Evolutionary conservation across 2,888 invertebrate species (phyloP).

Genomic region (Meteorus cinctellus): DNA sequence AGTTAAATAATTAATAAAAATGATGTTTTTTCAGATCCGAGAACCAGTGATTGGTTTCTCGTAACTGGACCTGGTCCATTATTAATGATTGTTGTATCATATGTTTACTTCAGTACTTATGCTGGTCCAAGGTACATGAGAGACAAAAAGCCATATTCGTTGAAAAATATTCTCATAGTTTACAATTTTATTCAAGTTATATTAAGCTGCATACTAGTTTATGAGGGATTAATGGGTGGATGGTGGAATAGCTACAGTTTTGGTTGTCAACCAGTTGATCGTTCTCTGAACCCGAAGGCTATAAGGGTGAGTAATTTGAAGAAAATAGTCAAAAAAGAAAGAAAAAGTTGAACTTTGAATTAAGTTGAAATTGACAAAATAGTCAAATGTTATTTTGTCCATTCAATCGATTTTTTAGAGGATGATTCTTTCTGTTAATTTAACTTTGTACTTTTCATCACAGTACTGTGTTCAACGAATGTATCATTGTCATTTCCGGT

Average conservation of each 20-base stretch:
- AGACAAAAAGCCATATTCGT: slow-evolving; percentile 86
- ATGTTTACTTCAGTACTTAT: slow-evolving; percentile 82
- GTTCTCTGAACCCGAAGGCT: slow-evolving; percentile 77
- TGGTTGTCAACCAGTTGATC: slow-evolving; percentile 83
- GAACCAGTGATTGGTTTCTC: slow-evolving; percentile 84
- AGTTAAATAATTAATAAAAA: not conserved
- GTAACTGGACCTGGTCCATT: slow-evolving; percentile 81
- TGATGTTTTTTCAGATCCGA: slow-evolving; percentile 75
- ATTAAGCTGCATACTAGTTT: slow-evolving; percentile 85
- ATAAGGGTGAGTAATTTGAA: slow-evolving; percentile 77
- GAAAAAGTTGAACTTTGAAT: no score
- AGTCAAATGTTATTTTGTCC: no score
- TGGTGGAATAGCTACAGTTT: slow-evolving; percentile 79
- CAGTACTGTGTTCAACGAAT: not conserved
- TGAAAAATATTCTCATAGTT: slow-evolving; percentile 84
- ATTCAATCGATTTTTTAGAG: no score
- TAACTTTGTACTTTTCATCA: not conserved
- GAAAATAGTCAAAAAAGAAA: not conserved
- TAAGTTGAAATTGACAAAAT: no score
- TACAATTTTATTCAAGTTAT: slow-evolving; percentile 93
- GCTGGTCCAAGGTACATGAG: slow-evolving; percentile 92
- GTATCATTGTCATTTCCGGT: no score
- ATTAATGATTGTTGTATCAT: slow-evolving; percentile 79
- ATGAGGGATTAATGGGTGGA: slow-evolving; percentile 74
- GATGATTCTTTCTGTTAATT: no score